Evolutionary conservation across 2,797 vertebrate genomes (phyloP).

Genomic region (Notamacropus eugenii): DNA sequence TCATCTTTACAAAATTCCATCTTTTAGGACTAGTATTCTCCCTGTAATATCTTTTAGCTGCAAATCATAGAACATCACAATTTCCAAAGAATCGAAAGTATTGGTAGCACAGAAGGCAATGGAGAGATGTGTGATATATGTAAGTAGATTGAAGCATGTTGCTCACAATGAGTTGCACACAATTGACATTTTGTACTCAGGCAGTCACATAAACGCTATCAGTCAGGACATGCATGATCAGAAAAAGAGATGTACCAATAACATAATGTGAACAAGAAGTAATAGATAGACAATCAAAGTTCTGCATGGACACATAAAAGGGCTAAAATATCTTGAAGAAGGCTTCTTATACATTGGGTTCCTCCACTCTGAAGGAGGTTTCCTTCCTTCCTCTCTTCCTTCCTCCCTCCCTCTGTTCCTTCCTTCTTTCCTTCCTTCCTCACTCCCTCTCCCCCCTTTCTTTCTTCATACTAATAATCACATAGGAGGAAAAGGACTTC

Average conservation of each 20-base stretch:
- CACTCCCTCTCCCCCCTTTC: too few relatives aligned
- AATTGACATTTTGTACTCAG: background rate
- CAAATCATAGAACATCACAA: background rate
- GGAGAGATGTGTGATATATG: background rate
- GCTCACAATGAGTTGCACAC: background rate
- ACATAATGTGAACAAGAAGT: background rate
- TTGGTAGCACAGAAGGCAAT: background rate
- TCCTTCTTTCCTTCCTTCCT: too few relatives aligned
- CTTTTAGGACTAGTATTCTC: background rate
- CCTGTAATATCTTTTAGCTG: background rate
- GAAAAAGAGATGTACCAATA: background rate
- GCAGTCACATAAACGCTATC: background rate
- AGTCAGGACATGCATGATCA: background rate
- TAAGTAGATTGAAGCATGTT: background rate
- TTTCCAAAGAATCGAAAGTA: background rate
- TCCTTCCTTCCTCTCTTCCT: too few relatives aligned
- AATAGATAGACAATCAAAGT: background rate
- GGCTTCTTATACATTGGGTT: background rate
- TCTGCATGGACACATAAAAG: background rate
- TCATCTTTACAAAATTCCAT: background rate
- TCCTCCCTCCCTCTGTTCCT: too few relatives aligned
- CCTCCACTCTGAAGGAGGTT: background rate
- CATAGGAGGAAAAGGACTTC: background rate
- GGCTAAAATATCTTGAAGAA: background rate
- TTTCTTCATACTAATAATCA: background rate